Evolutionary conservation across 2,113 vertebrate species (phyloP).

Genomic region (Myanophis thanlyinensis): DNA sequence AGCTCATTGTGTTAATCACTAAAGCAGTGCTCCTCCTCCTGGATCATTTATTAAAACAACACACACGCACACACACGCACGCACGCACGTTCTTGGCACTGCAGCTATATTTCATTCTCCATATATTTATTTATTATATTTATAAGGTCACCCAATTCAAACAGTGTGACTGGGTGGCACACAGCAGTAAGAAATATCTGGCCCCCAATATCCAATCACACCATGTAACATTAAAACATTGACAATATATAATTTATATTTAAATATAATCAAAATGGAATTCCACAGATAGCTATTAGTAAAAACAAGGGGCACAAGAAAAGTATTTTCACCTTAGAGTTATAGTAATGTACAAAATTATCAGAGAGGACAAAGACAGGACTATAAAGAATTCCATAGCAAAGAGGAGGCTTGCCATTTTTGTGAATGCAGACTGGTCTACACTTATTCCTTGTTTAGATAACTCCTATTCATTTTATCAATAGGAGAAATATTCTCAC

Average conservation of each 20-base stretch:
- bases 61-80: not conserved
- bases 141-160: not conserved
- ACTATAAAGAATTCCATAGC: not conserved
- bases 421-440: not conserved
- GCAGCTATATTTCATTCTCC: not conserved
- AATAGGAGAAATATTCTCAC: not conserved
- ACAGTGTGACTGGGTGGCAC: not conserved
- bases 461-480: not conserved
- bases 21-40: not conserved
- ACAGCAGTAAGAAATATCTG: not conserved
- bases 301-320: no score
- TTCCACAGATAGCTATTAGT: no score
- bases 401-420: not conserved
- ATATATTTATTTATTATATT: not conserved
- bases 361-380: not conserved
- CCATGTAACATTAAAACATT: not conserved
- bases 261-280: no score
- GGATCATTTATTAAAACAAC: not conserved
- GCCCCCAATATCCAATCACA: not conserved
- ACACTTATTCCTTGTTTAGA: not conserved
- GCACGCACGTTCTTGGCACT: not conserved
- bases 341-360: not conserved
- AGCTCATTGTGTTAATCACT: constrained; percentile 1
- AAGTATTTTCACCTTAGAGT: no score
- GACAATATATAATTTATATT: not conserved